These are phyloP conservation scores for Machimus rusticus DNA, from an alignment of 2,888 invertebrate genomes.

Conservation along the genomic window DNA sequence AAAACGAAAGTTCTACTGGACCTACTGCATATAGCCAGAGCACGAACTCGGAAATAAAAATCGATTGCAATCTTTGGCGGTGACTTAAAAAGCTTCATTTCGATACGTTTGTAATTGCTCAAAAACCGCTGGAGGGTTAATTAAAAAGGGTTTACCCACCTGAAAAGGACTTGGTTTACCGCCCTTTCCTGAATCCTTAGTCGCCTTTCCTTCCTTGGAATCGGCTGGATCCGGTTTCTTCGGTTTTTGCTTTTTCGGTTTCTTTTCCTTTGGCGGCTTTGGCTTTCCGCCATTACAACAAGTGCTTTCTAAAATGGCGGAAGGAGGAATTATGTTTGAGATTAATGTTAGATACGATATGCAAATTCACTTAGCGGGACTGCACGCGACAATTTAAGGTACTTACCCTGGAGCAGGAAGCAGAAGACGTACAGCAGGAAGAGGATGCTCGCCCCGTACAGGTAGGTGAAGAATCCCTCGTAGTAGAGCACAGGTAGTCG, in stretches of 20 bases:
- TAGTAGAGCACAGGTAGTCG: slow-evolving; percentile 91
- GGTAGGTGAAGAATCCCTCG: slow-evolving; percentile 94
- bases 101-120: neutral
- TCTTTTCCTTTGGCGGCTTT: slow-evolving; percentile 74
- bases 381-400: neutral
- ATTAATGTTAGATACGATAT: neutral
- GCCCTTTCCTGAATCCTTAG: slow-evolving; percentile 69
- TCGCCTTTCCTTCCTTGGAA: slow-evolving; percentile 66
- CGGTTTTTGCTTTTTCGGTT: slow-evolving; percentile 73
- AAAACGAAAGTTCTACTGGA: neutral
- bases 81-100: slow-evolving; percentile 43
- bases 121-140: neutral
- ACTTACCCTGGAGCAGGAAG: slow-evolving; percentile 83
- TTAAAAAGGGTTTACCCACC: slow-evolving; percentile 62
- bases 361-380: neutral
- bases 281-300: slow-evolving; percentile 79
- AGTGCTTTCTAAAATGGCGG: slow-evolving; percentile 71
- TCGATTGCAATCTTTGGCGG: neutral
- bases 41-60: neutral
- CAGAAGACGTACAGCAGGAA: slow-evolving; percentile 94
- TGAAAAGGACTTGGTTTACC: slow-evolving; percentile 74
- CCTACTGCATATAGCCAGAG: neutral
- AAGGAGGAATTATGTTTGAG: too few species aligned
- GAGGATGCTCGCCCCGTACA: slow-evolving; percentile 91
- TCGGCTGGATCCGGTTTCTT: slow-evolving; percentile 68